Evolutionary conservation across 1,140 invertebrate genomes (phyloP).

Genomic region (Apis dorsata): DNA sequence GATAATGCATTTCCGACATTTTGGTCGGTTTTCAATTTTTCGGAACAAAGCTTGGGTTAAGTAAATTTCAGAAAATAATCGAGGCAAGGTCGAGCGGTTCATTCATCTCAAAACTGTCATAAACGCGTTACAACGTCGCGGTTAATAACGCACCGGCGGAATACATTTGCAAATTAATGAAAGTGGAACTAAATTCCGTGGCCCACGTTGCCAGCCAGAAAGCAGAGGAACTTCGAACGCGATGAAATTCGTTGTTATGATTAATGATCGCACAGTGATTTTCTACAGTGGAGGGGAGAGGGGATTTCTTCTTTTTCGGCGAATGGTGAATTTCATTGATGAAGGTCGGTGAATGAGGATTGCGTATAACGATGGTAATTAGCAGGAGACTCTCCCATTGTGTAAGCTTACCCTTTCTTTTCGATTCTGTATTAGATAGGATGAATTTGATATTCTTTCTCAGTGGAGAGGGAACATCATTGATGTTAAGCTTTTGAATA

Average conservation of each 20-base stretch:
- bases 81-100: not conserved
- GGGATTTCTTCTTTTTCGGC: not conserved
- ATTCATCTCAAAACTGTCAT: constrained; percentile 2
- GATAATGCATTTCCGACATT: no score
- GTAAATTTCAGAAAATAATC: not conserved
- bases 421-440: not conserved
- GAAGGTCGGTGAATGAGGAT: not conserved
- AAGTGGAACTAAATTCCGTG: not conserved
- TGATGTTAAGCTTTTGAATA: not conserved
- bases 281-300: no score
- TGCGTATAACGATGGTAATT: not conserved
- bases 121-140: not conserved
- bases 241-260: not conserved
- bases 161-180: constrained; percentile 36
- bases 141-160: not conserved
- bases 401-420: not conserved
- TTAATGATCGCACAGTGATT: not conserved
- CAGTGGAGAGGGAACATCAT: not conserved
- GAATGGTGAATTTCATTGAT: not conserved
- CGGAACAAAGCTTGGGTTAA: not conserved
- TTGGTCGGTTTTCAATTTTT: no score
- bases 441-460: not conserved
- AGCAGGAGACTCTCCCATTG: not conserved
- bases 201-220: not conserved
- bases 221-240: not conserved